Evolutionary conservation across 2,113 vertebrate species (phyloP), one percentile per base, ranked within the genome.

Genomic region (Egretta garzetta): DNA sequence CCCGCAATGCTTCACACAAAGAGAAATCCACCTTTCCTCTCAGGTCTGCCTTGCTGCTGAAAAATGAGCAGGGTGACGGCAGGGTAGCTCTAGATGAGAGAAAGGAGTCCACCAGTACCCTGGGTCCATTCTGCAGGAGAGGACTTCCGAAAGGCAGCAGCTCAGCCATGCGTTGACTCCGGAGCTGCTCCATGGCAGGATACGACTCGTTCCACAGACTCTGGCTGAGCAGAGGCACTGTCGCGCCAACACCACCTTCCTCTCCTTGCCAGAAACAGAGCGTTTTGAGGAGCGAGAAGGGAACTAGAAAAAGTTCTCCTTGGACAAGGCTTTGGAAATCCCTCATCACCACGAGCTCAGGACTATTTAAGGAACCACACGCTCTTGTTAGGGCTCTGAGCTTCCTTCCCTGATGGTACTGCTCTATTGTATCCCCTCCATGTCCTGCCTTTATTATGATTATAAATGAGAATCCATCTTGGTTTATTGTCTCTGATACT

Each of bases 101-200:
- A 56, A 71, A 60, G 35, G 33, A 86, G 50, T 15, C 24, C 35
- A 52, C 4, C 15, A 33, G 33, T 30, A 59, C 14, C 6, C 43
- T 21, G 12, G 37, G 13, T 55, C 37, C 28, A 32, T 60, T 37
- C 50, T 73, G 72, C 27, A 76, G 75, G 82, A 56, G 5, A 47
- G 4, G 32, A 88, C n/a, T 26, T 74, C 73, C 50, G 49, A 59
- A 81, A 90, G 58, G 30, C 75, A 73, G 53, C 0, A 0, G 4
- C 27, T 95, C 1, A 9, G 55, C 37, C 1, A 0, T 9, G 13
- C 2, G 1, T 13, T 1, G 2, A 30, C 35, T 74, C 63, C 10
- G 1, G 24, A 84, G 59, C n/a, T 86, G 59, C 9, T 93, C 73
- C 87, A 62, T 0, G 0, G 41, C 32, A 39, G 18, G 55, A 62